Percentiles rank a stretch among this genome's conserved stretches.
phyloP scores from a whole-genome alignment of 2,797 vertebrate species.

The Choloepus didactylus region DNA sequence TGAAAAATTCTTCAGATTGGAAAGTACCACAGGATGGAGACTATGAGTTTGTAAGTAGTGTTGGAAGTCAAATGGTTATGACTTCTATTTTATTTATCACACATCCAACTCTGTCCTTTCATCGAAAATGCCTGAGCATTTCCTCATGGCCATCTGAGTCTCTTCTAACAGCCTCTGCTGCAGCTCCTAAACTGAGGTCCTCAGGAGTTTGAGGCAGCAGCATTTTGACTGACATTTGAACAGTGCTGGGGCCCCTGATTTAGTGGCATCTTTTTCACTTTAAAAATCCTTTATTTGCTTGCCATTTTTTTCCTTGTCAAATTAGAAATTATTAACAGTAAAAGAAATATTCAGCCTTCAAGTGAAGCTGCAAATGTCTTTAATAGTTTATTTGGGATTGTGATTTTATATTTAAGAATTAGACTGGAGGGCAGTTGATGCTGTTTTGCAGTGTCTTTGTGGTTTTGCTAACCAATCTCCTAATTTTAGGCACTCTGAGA shows the following conservation, averaged over 20 bases:
- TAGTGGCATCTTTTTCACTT: conserved; percentile 5
- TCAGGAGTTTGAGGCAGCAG: conserved; percentile 79
- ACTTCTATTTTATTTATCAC: neutral
- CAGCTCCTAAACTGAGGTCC: neutral
- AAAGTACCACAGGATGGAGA: conserved; percentile 93
- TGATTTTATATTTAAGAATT: conserved; percentile 42
- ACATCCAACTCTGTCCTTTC: neutral
- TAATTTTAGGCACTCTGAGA: conserved; percentile 45
- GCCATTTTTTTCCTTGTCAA: conserved; percentile 52
- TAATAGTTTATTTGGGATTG: neutral
- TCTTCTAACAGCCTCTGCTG: neutral
- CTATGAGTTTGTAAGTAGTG: conserved; percentile 94
- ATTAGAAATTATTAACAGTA: conserved; percentile 68
- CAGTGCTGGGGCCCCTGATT: conserved; percentile 55
- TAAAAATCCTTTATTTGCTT: conserved; percentile 66
- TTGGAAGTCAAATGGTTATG: neutral
- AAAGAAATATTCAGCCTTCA: conserved; percentile 23
- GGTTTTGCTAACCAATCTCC: conserved; percentile 28
- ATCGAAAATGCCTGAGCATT: neutral
- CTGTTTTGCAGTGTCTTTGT: neutral
- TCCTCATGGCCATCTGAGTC: neutral
- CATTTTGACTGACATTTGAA: conserved; percentile 72
- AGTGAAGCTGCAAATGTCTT: neutral
- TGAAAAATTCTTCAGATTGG: conserved; percentile 92
- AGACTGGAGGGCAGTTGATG: neutral